A percentile compares a stretch with the other conserved stretches of the same genome.
Evolutionary conservation across 2,888 invertebrate genomes (phyloP).

Genomic region (Mythimna lalbum): DNA sequence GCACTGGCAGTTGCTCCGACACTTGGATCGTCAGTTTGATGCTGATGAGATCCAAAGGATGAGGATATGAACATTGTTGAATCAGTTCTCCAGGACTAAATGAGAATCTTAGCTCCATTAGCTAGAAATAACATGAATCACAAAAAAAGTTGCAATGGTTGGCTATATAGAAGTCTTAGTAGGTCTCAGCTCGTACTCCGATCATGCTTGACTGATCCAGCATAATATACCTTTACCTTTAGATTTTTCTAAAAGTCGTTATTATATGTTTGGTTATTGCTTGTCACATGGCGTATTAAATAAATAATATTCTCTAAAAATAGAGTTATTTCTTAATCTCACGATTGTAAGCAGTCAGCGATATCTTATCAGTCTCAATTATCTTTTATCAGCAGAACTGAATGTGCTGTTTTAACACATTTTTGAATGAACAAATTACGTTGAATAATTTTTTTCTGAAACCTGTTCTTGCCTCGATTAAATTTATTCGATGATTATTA

Average conservation of each 20-base stretch:
- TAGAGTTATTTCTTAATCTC: slow-evolving; percentile 12
- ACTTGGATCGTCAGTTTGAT: neutral
- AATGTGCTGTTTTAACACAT: slow-evolving; percentile 34
- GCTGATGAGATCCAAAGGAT: too few relatives aligned
- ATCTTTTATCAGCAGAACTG: slow-evolving; percentile 33
- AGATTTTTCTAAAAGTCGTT: too few relatives aligned
- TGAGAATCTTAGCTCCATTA: too few relatives aligned
- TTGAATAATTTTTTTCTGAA: neutral
- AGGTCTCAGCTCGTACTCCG: too few relatives aligned
- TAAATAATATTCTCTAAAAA: neutral
- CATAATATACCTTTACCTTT: too few relatives aligned
- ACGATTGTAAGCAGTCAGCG: slow-evolving; percentile 17
- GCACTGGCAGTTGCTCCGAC: neutral
- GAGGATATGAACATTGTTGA: neutral
- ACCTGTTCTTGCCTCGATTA: neutral
- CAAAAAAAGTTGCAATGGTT: too few relatives aligned
- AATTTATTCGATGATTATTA: slow-evolving; percentile 8
- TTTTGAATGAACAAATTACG: neutral
- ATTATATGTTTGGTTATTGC: too few relatives aligned
- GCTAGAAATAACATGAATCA: too few relatives aligned
- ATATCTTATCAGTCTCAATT: slow-evolving; percentile 27
- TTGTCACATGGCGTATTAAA: neutral
- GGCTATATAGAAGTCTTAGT: too few relatives aligned
- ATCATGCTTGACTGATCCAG: too few relatives aligned
- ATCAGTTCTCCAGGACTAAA: too few relatives aligned